These are phyloP conservation scores for Lonchura striata DNA, from an alignment of 2,113 vertebrate genomes.

Conservation along the genomic window DNA sequence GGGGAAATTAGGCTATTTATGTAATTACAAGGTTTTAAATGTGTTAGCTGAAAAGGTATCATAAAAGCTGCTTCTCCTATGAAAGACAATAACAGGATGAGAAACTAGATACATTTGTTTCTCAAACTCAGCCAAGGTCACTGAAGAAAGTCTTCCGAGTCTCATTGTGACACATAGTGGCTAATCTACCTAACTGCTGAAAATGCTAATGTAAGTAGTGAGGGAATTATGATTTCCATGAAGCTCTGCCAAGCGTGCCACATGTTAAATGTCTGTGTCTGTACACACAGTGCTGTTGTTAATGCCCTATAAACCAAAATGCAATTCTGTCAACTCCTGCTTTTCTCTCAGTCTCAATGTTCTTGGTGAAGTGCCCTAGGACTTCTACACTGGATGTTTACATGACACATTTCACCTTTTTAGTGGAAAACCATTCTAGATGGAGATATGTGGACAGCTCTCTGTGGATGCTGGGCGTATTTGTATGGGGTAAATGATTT, in stretches of 20 bases:
- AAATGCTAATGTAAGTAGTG: neutral
- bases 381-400: neutral
- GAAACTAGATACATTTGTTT: neutral
- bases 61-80: neutral
- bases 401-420: accelerated
- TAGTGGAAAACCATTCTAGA: neutral
- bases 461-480: neutral
- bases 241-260: neutral
- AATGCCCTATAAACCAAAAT: neutral
- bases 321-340: neutral
- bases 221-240: neutral
- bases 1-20: neutral
- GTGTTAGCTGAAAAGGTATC: neutral
- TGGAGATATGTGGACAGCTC: neutral
- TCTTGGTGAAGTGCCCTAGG: neutral
- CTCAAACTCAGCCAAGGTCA: neutral
- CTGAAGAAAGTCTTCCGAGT: neutral
- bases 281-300: neutral
- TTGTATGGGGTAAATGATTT: neutral
- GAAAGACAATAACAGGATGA: neutral
- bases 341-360: neutral
- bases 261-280: neutral
- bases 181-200: neutral
- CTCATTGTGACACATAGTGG: accelerated
- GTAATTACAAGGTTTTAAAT: neutral